Conservation (phyloP, 2,888 invertebrate genomes). For the Nesidiocoris tenuis region DNA sequence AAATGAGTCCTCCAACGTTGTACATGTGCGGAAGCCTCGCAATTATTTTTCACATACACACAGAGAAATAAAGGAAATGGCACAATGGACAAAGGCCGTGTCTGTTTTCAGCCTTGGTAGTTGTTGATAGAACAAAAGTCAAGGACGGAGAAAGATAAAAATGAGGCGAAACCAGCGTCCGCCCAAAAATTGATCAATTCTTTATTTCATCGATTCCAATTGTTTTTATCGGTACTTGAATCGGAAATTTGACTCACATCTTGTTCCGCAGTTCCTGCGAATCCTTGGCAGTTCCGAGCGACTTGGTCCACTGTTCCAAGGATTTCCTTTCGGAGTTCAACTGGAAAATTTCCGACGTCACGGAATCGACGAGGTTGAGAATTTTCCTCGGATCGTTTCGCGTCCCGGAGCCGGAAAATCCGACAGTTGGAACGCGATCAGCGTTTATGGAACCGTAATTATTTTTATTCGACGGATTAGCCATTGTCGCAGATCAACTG, state of each 20-base stretch:
- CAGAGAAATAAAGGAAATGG: too few species aligned
- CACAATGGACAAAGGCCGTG: too few species aligned
- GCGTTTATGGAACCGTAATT: slow-evolving; percentile 48
- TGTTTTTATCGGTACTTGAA: too few species aligned
- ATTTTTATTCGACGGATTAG: slow-evolving; percentile 5
- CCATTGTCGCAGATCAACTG: slow-evolving; percentile 14
- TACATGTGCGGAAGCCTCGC: too few species aligned
- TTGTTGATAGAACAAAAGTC: too few species aligned
- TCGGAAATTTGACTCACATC: slow-evolving; percentile 60
- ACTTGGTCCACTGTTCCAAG: slow-evolving; percentile 71
- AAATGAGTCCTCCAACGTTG: too few species aligned
- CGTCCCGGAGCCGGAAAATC: slow-evolving; percentile 57
- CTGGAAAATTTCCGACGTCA: slow-evolving; percentile 76
- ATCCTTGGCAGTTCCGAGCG: slow-evolving; percentile 74
- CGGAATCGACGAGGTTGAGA: slow-evolving; percentile 75
- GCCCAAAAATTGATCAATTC: too few species aligned
- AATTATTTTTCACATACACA: too few species aligned
- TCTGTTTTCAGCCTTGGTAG: too few species aligned
- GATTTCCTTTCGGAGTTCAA: slow-evolving; percentile 72
- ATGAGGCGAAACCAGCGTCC: too few species aligned
- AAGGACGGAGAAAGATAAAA: too few species aligned
- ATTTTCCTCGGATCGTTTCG: slow-evolving; percentile 74
- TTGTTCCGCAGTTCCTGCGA: slow-evolving; percentile 66
- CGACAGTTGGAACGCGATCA: slow-evolving; percentile 63
- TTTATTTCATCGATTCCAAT: too few species aligned